Evolutionary conservation across 2,888 invertebrate species (phyloP).

Genomic region (Molanna angustata): DNA sequence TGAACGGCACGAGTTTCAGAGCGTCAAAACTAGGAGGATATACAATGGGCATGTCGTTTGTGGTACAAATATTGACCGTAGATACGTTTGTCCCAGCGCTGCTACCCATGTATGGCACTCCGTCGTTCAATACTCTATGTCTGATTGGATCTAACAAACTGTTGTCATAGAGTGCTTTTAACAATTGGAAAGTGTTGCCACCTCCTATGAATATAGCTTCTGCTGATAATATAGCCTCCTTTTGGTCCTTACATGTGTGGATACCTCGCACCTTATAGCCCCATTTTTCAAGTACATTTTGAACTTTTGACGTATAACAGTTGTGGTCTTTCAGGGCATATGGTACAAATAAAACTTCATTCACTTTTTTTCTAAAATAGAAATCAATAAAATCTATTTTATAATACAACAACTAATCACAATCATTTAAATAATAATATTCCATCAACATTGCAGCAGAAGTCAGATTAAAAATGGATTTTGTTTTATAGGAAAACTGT

Average conservation of each 20-base stretch:
- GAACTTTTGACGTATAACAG: conserved; percentile 61
- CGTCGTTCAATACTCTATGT: conserved; percentile 59
- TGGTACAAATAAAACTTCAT: conserved; percentile 68
- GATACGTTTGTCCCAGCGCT: conserved; percentile 85
- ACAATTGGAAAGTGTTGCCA: conserved; percentile 75
- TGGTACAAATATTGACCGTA: conserved; percentile 74
- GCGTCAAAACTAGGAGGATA: conserved; percentile 72
- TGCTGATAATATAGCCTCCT: conserved; percentile 56
- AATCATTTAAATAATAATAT: no score
- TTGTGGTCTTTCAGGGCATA: conserved; percentile 69
- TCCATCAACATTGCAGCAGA: no score
- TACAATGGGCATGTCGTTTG: conserved; percentile 88
- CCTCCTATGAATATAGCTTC: conserved; percentile 77
- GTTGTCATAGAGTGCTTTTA: conserved; percentile 68
- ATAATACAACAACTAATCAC: background rate
- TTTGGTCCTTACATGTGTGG: conserved; percentile 58
- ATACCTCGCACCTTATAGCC: conserved; percentile 65
- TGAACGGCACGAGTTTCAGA: conserved; percentile 72
- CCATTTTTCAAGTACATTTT: conserved; percentile 59
- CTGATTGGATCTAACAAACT: conserved; percentile 63
- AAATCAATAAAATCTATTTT: background rate
- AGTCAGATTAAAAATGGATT: no score
- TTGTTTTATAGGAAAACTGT: no score
- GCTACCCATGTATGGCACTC: conserved; percentile 70
- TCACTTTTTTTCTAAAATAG: conserved; percentile 60